Evolutionary conservation across 2,888 invertebrate genomes (phyloP), one percentile per base, ranked within the genome.

Genomic region (Hyles lineata): DNA sequence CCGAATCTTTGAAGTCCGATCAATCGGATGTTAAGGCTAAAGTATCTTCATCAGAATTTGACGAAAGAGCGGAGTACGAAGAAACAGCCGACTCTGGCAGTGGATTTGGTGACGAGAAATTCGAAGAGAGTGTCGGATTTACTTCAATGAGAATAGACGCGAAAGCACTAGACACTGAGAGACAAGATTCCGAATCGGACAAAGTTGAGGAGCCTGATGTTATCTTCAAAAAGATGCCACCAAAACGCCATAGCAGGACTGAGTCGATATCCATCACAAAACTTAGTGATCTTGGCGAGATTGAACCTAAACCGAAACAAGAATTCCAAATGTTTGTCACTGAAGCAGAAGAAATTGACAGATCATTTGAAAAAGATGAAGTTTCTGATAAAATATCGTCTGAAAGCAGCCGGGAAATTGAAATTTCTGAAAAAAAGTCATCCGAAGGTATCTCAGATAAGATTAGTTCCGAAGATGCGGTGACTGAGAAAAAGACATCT

Each of bases 391-490:
- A 93, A 87, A 95, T 95, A 74, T 95, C 95, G 19, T 95, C 95
- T 29, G 95, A 95, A 83, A 93, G 93, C 77, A 95, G 95, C 75
- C 85, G 94, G 63, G 95, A 95, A 83, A 86, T 95, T 60, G 95
- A 95, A 87, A 91, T 95, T 15, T 95, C 95, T 9, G 95, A 95
- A 52, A 84, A 90, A 59, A 95, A 95, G 80, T 95, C 94, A 61
- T 95, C 95, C 2, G 95, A 95, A 80, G 94, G 93, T n/a, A 87
- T 94, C 75, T 95, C 95, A 50, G 95, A 95, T 71, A 92, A 87
- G 75, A 95, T 95, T 25, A 94, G 94, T 76, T 95, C 95, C 17
- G 95, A 95, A 87, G 95, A 95, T 78, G 95, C 92, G 21, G 95
- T 95, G 0, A 95, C 95, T 9, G 95, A 94, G 75, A 95, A 95